These are phyloP conservation scores for Spodoptera littoralis DNA, from an alignment of 2,888 invertebrate species.

Conservation along the genomic window DNA sequence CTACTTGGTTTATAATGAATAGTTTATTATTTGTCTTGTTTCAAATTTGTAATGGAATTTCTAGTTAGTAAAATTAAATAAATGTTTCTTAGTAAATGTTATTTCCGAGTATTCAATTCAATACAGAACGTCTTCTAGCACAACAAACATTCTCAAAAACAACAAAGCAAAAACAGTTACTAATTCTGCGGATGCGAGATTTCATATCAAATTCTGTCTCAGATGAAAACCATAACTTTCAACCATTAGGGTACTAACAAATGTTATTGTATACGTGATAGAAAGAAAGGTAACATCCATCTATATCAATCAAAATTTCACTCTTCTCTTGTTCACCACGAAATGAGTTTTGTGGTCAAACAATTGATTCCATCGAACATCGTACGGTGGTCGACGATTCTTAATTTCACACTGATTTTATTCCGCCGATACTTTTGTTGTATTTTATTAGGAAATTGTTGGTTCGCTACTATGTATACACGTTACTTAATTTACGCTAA, in stretches of 20 bases:
- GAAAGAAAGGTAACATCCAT: slow-evolving; percentile 52
- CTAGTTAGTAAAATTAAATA: too few relatives aligned
- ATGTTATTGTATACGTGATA: slow-evolving; percentile 59
- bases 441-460: too few relatives aligned
- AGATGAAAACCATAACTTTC: slow-evolving; percentile 57
- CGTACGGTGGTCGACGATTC: slow-evolving; percentile 64
- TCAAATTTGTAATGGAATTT: too few relatives aligned
- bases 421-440: slow-evolving; percentile 44
- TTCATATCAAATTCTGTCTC: slow-evolving; percentile 33
- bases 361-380: slow-evolving; percentile 74
- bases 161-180: slow-evolving; percentile 6
- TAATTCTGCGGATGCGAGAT: slow-evolving; percentile 22
- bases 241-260: slow-evolving; percentile 49
- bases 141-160: not conserved
- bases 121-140: not conserved
- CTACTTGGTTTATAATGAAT: too few relatives aligned
- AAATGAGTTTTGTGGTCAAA: slow-evolving; percentile 87
- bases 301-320: slow-evolving; percentile 75
- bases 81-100: too few relatives aligned
- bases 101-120: too few relatives aligned
- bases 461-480: too few relatives aligned
- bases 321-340: slow-evolving; percentile 70
- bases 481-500: too few relatives aligned
- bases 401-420: slow-evolving; percentile 86
- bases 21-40: too few relatives aligned